These are phyloP conservation scores for Pangasius djambal DNA, from an alignment of 2,797 vertebrate genomes.

Conservation along the genomic window DNA sequence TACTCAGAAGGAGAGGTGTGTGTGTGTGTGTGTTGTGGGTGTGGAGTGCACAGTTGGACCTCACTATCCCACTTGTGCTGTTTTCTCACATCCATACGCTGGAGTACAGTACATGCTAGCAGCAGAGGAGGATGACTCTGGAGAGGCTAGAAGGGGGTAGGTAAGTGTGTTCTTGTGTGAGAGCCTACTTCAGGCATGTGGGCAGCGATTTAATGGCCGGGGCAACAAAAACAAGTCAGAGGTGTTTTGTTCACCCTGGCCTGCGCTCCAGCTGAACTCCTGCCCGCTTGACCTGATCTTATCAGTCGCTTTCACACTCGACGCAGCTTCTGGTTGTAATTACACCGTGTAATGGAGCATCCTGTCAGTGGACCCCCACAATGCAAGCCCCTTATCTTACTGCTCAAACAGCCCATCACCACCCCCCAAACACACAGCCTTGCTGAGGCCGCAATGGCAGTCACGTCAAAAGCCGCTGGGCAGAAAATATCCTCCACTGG, in stretches of 20 bases:
- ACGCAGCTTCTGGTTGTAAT: constrained; percentile 74
- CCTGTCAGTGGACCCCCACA: constrained; percentile 65
- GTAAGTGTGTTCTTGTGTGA: neutral
- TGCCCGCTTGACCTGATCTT: constrained; percentile 72
- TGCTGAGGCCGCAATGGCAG: constrained; percentile 44
- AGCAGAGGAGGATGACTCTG: neutral
- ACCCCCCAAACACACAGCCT: neutral
- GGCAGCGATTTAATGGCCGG: constrained; percentile 12
- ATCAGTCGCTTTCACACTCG: constrained; percentile 72
- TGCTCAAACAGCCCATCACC: constrained; percentile 30
- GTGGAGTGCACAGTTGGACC: constrained; percentile 35
- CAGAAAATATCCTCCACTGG: constrained; percentile 29
- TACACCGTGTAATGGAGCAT: constrained; percentile 71
- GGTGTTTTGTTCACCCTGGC: constrained; percentile 42
- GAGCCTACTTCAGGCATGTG: constrained; percentile 13
- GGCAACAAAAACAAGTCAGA: constrained; percentile 48
- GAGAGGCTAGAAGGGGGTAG: neutral
- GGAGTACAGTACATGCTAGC: constrained; percentile 41
- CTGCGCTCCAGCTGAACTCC: constrained; percentile 66
- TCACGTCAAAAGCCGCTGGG: constrained; percentile 43
- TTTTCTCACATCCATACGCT: constrained; percentile 40
- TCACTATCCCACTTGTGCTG: constrained; percentile 42
- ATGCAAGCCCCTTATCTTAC: constrained; percentile 52
- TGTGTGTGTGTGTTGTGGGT: constrained; percentile 20
- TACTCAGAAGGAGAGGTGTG: constrained; percentile 17